Conservation (phyloP, 2,113 vertebrate species). For the Pelobates fuscus region DNA sequence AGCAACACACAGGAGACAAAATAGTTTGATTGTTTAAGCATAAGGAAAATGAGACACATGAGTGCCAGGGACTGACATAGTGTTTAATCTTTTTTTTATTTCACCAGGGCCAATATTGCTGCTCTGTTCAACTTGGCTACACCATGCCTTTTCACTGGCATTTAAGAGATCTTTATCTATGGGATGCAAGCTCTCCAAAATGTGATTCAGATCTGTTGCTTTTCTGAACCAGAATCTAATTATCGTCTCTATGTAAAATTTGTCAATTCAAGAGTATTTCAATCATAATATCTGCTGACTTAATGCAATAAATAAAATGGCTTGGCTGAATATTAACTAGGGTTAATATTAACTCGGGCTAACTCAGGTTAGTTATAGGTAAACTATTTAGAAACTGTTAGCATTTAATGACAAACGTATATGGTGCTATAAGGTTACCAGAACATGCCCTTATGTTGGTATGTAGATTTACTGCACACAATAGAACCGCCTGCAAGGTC, state of each 20-base stretch:
- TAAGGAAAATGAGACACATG: neutral
- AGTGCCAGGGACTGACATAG: conserved; percentile 3
- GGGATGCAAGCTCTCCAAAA: neutral
- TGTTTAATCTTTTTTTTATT: conserved; percentile 1
- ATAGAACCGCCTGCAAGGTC: too few species aligned
- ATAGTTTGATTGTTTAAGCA: neutral
- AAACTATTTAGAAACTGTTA: too few species aligned
- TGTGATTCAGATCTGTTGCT: conserved; percentile 2
- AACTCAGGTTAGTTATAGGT: too few species aligned
- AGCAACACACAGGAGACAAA: conserved; percentile 1
- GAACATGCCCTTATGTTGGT: too few species aligned
- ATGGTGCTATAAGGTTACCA: too few species aligned
- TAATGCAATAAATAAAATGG: neutral
- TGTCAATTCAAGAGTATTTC: neutral
- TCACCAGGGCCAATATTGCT: neutral
- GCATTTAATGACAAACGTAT: too few species aligned
- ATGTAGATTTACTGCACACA: too few species aligned
- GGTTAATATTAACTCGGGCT: too few species aligned
- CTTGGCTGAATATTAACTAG: neutral
- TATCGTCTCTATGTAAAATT: neutral
- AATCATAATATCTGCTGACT: neutral
- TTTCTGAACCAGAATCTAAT: conserved; percentile 8
- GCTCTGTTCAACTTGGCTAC: neutral
- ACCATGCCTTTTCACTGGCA: neutral
- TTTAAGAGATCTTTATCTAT: conserved; percentile 16